A percentile compares a stretch with the other conserved stretches of the same genome.
Conservation (phyloP, 2,797 vertebrate species). For the Astyanax mexicanus region DNA sequence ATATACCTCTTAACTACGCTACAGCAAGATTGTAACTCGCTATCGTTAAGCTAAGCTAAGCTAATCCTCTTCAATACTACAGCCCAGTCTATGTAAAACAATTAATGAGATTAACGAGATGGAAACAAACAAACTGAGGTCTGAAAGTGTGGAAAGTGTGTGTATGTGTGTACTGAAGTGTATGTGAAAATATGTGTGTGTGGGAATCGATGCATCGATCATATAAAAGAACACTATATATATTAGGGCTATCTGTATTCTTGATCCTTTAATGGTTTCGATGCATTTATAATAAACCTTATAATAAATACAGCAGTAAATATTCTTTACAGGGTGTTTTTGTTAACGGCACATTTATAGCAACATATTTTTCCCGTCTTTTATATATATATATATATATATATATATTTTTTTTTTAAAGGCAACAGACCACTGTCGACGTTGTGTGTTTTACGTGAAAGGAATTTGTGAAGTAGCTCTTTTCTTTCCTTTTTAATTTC, state of each 20-base stretch:
- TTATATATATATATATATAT: too few relatives aligned
- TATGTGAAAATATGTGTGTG: too few relatives aligned
- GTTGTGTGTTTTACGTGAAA: conserved; percentile 36
- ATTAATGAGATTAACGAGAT: too few relatives aligned
- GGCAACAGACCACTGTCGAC: conserved; percentile 47
- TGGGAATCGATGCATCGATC: background rate
- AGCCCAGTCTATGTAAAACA: background rate
- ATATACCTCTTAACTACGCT: conserved; percentile 10
- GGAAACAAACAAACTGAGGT: background rate
- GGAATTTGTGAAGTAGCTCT: conserved; percentile 23
- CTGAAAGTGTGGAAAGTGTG: too few relatives aligned
- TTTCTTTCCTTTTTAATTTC: too few relatives aligned
- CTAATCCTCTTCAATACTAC: background rate
- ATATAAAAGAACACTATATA: too few relatives aligned
- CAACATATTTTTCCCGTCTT: background rate
- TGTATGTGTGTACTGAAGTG: background rate
- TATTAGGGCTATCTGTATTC: too few relatives aligned
- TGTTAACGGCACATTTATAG: conserved; percentile 17
- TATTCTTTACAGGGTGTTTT: conserved; percentile 10
- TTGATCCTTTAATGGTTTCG: conserved; percentile 68
- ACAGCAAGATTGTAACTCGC: background rate
- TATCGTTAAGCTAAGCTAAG: too few relatives aligned
- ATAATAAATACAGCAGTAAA: conserved; percentile 67
- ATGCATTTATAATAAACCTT: conserved; percentile 69
- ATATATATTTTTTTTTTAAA: too few relatives aligned